phyloP scores from a whole-genome alignment of 2,797 vertebrate species.

The Etheostoma perlongum region DNA sequence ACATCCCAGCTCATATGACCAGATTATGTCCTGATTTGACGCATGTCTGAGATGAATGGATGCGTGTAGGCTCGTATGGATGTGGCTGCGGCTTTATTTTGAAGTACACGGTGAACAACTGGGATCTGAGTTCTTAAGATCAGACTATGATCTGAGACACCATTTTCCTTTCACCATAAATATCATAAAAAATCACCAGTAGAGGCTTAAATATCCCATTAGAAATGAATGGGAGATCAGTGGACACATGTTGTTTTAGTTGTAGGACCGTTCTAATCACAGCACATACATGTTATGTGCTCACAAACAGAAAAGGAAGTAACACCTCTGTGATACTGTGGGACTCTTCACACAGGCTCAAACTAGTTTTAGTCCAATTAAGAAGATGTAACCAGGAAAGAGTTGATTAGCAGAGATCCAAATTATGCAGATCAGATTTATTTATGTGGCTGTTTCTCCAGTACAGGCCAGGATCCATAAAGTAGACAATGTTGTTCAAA shows the following conservation, averaged over 20 bases:
- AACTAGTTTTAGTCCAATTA: no score
- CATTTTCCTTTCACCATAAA: background rate
- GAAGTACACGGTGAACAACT: no score
- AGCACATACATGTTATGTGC: background rate
- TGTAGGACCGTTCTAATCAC: background rate
- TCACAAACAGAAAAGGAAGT: background rate
- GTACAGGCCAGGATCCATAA: background rate
- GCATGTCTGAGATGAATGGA: background rate
- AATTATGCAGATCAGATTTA: background rate
- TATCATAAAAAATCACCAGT: background rate
- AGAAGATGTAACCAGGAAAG: background rate
- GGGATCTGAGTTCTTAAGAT: background rate
- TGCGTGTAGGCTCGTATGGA: background rate
- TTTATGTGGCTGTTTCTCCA: no score
- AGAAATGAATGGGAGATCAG: background rate
- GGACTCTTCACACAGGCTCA: background rate
- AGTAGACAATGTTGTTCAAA: background rate
- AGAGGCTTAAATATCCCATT: background rate
- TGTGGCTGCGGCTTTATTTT: background rate
- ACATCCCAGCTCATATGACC: conserved; percentile 35
- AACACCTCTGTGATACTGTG: background rate
- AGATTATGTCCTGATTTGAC: conserved; percentile 48
- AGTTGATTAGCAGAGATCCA: background rate
- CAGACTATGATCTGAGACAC: background rate
- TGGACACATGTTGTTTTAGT: background rate